Base-by-base conservation (phyloP, 2,888 invertebrate genomes). In the Sminthurides aquaticus region DNA sequence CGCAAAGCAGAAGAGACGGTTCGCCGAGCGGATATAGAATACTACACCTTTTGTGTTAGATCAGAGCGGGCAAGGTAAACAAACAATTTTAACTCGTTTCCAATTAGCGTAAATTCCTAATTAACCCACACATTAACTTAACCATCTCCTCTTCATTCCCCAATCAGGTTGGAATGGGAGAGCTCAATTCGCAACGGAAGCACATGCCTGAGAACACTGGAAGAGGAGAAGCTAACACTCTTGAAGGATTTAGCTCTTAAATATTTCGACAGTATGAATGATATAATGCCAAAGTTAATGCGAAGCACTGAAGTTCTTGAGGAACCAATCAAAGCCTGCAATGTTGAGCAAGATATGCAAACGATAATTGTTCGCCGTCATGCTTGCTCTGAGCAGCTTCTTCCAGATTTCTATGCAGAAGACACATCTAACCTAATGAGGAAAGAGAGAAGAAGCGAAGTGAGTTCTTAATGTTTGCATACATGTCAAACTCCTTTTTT, bases 361-460 rank as follows among this genome's bases (percentile, higher is more conserved):
- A 85, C 78, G 26, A 79, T 82, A n/a, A 78, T 81, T 11, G 82
- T 86, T 67, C 84, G 87, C 75, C 87, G 87, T 67, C 85, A 87
- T 64, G 84, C 86, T 64, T 86, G 87, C 20, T 85, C 85, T 11
- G 94, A 95, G 77, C 94, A 95, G 78, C 82, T 93, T 61, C 80
- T 96, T 69, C 91, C 95, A 0, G 94, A 95, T 80, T 94, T 93
- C 81, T 95, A 94, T 80, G 93, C 95, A 75, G 95, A 96, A 78
- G 95, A 96, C 80, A 87, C 90, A 71, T 91, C 91, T 1, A 84
- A 94, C 75, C 90, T 90, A 28, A 95, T 96, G 94, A 94, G 95
- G 78, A 83, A 87, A 62, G 94, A 93, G 76, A 82, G 95, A 68
- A 84, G 95, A 75, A 91, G 90, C 80, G 88, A 90, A 81, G 87